Evolutionary conservation across 1,140 invertebrate species (phyloP).

Genomic region (Zaprionus inermis): DNA sequence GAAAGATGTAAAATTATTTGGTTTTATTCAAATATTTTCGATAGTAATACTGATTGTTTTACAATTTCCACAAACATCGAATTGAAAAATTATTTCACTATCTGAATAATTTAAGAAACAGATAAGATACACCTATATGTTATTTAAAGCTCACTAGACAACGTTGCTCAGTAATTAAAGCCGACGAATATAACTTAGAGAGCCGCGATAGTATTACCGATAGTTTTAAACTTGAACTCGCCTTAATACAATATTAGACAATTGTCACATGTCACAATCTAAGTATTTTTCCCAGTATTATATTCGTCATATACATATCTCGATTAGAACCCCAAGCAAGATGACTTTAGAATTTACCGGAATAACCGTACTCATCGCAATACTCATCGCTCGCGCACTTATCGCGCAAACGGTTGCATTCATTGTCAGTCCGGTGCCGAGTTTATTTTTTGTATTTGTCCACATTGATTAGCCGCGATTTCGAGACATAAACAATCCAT

Average conservation of each 20-base stretch:
- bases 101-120: too few relatives aligned
- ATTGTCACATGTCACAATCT: not conserved
- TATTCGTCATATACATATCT: not conserved
- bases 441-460: constrained; percentile 8
- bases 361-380: not conserved
- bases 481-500: constrained; percentile 39
- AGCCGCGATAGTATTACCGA: not conserved
- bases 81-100: not conserved
- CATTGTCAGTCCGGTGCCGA: not conserved
- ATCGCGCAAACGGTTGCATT: constrained; percentile 9
- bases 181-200: not conserved
- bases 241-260: too few relatives aligned
- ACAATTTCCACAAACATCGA: not conserved
- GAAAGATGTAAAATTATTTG: too few relatives aligned
- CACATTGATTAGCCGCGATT: constrained; percentile 68
- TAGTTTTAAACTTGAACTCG: not conserved
- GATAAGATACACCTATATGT: not conserved
- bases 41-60: not conserved
- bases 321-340: not conserved
- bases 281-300: not conserved
- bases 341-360: not conserved
- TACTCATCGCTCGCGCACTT: not conserved
- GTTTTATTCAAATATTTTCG: not conserved
- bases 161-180: too few relatives aligned
- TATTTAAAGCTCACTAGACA: not conserved